Conservation (phyloP, 2,797 vertebrate species). For the Phrynocephalus forsythii region DNA sequence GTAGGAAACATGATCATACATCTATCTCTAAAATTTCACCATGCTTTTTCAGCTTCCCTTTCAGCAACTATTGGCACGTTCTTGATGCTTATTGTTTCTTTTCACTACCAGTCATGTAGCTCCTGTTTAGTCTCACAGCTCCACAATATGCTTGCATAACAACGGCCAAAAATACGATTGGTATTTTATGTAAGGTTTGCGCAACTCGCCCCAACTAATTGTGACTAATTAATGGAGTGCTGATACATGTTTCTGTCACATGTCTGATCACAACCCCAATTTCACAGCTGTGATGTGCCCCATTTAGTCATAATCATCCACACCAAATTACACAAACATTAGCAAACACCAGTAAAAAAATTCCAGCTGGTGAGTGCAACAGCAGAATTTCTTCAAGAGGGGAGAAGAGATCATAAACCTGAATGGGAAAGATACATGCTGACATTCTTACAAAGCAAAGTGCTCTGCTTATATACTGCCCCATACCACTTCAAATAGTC, state of each 20-base stretch:
- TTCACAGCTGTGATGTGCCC: too few relatives aligned
- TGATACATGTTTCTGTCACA: too few relatives aligned
- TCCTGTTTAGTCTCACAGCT: background rate
- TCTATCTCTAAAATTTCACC: background rate
- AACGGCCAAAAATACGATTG: background rate
- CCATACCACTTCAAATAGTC: too few relatives aligned
- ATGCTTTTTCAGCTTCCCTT: background rate
- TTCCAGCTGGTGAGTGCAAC: background rate
- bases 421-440: background rate
- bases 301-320: too few relatives aligned
- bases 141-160: background rate
- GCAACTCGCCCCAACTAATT: too few relatives aligned
- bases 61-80: accelerated
- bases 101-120: conserved; percentile 56
- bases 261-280: too few relatives aligned
- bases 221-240: too few relatives aligned
- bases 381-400: background rate
- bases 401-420: background rate
- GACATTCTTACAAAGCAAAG: background rate
- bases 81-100: conserved; percentile 16
- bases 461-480: too few relatives aligned
- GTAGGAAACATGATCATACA: background rate
- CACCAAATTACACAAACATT: too few relatives aligned
- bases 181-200: too few relatives aligned
- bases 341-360: background rate